Evolutionary conservation across 2,888 invertebrate genomes (phyloP).

Genomic region (Tinea semifulvella): DNA sequence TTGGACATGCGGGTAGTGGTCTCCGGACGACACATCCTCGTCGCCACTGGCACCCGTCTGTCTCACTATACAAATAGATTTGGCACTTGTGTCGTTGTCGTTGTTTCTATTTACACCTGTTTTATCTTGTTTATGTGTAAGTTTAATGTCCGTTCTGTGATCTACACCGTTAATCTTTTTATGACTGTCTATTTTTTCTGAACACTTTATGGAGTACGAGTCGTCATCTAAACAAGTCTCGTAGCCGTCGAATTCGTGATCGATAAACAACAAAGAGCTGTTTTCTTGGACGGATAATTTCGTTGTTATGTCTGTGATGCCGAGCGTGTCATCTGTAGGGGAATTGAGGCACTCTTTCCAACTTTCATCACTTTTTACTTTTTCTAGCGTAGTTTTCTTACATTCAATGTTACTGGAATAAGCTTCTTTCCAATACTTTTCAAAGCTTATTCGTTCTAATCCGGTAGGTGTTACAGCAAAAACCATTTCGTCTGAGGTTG

Average conservation of each 20-base stretch:
- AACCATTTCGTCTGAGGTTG: constrained; percentile 63
- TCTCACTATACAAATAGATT: constrained; percentile 26
- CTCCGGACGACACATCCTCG: constrained; percentile 38
- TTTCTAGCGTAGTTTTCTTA: constrained; percentile 31
- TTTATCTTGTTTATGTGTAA: constrained; percentile 45
- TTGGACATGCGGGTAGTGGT: constrained; percentile 45
- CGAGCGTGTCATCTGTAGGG: constrained; percentile 36
- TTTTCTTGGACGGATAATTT: constrained; percentile 50
- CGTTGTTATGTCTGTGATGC: constrained; percentile 36
- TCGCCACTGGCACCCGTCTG: constrained; percentile 32
- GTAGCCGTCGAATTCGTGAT: constrained; percentile 65
- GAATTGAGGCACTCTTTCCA: constrained; percentile 54
- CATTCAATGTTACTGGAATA: constrained; percentile 26
- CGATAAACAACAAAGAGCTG: constrained; percentile 50
- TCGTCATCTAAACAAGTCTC: constrained; percentile 72
- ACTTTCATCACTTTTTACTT: constrained; percentile 50
- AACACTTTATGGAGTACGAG: constrained; percentile 44
- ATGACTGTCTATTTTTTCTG: constrained; percentile 39
- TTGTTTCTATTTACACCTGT: constrained; percentile 37
- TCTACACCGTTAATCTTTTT: constrained; percentile 34
- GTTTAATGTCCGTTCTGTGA: constrained; percentile 5
- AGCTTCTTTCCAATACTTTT: constrained; percentile 56
- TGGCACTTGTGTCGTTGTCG: constrained; percentile 47
- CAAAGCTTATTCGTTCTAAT: constrained; percentile 58
- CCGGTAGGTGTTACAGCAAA: constrained; percentile 62